phyloP scores from a whole-genome alignment of 2,888 invertebrate species.

The Caenorhabditis sulstoni region DNA sequence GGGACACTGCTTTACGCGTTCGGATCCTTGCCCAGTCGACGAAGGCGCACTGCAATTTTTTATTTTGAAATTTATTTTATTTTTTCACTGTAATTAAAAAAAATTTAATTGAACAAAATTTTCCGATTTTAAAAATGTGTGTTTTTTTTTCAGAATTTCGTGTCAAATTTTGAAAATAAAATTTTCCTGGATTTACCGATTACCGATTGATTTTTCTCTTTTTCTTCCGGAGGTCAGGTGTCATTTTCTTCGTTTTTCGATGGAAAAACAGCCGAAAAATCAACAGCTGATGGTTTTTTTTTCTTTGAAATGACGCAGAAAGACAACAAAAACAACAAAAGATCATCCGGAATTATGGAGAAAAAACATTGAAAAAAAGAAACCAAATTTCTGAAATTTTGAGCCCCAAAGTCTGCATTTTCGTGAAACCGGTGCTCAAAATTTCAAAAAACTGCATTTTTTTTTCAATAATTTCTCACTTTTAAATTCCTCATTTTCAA shows the following conservation, averaged over 20 bases:
- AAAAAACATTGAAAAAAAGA: too few species aligned
- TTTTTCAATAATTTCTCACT: neutral
- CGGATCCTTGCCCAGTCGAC: slow-evolving; percentile 66
- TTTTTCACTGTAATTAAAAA: too few species aligned
- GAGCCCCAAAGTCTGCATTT: slow-evolving; percentile 4
- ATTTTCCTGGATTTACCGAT: neutral
- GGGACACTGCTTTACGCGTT: slow-evolving; percentile 39
- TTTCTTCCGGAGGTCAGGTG: slow-evolving; percentile 7
- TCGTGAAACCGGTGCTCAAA: neutral
- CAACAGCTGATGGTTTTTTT: too few species aligned
- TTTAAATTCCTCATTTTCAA: too few species aligned
- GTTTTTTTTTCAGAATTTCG: too few species aligned
- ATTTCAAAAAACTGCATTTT: neutral
- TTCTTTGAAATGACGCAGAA: slow-evolving; percentile 9
- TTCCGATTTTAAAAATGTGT: too few species aligned
- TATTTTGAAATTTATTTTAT: neutral
- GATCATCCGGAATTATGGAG: slow-evolving; percentile 6
- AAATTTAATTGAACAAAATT: too few species aligned
- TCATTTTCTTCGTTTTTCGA: slow-evolving; percentile 10
- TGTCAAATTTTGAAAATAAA: too few species aligned
- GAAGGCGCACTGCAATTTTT: slow-evolving; percentile 66
- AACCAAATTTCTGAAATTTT: too few species aligned
- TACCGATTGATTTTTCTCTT: slow-evolving; percentile 9
- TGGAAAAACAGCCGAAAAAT: neutral
- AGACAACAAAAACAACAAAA: slow-evolving; percentile 34